A percentile compares a stretch with the other conserved stretches of the same genome.
Conservation (phyloP, 2,113 vertebrate genomes). For the Parus major region DNA sequence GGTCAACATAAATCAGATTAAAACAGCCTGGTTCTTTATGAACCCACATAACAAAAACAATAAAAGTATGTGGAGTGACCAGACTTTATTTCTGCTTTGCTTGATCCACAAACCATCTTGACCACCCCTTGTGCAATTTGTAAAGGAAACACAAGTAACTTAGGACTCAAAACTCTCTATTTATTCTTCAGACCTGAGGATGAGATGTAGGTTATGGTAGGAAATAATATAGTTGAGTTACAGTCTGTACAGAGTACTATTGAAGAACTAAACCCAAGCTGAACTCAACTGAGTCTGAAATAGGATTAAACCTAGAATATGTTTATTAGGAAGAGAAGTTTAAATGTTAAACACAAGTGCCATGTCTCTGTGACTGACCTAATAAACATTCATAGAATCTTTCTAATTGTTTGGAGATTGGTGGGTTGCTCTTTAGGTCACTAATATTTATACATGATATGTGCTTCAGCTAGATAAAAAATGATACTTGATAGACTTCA, state of each 20-base stretch:
- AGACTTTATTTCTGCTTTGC: constrained; percentile 13
- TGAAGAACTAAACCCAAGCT: neutral
- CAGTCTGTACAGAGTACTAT: neutral
- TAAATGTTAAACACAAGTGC: neutral
- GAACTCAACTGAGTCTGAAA: neutral
- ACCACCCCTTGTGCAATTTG: neutral
- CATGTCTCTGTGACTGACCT: neutral
- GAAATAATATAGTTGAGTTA: neutral
- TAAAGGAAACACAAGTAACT: constrained; percentile 1
- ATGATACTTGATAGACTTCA: neutral
- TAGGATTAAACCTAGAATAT: neutral
- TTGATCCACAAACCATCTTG: constrained; percentile 24
- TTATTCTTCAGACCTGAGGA: neutral
- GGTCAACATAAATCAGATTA: neutral
- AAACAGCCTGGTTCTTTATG: neutral
- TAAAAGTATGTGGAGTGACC: neutral
- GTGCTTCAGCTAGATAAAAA: constrained; percentile 19
- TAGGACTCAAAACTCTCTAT: neutral
- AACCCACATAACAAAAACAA: neutral
- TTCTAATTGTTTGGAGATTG: neutral
- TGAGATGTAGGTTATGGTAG: neutral
- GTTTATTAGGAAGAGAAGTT: neutral
- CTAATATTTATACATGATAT: neutral
- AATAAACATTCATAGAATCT: neutral
- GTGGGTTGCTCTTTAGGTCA: neutral